A percentile compares a stretch with the other conserved stretches of the same genome.
Conservation (phyloP, 2,888 invertebrate species). For the Orchestes rusci region DNA sequence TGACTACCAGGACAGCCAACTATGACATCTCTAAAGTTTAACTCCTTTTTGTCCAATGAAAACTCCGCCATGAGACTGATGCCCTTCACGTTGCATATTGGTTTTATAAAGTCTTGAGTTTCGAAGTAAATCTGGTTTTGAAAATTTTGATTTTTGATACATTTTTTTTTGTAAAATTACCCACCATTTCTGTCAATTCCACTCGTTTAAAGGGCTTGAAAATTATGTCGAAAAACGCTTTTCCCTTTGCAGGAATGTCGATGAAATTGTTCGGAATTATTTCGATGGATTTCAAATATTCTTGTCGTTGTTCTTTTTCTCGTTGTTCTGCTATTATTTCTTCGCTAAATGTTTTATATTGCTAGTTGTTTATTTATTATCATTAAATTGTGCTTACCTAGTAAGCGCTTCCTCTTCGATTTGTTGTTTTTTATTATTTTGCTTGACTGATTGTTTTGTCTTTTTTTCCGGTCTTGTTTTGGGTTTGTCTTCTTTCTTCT, state of each 20-base stretch:
- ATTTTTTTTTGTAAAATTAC: conserved; percentile 2
- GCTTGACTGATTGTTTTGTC: neutral
- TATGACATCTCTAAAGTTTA: conserved; percentile 50
- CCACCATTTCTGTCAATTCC: conserved; percentile 38
- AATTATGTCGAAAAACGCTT: conserved; percentile 37
- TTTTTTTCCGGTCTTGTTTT: conserved; percentile 18
- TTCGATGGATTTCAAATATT: conserved; percentile 17
- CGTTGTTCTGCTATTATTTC: neutral
- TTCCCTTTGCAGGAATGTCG: conserved; percentile 36
- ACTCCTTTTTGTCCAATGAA: conserved; percentile 43
- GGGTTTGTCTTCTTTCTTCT: conserved; percentile 20
- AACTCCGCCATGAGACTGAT: conserved; percentile 48
- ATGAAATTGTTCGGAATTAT: conserved; percentile 36
- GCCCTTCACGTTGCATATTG: conserved; percentile 49
- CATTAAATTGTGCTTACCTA: too few species aligned
- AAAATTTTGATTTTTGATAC: too few species aligned
- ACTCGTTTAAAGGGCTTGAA: conserved; percentile 39
- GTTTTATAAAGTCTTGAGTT: conserved; percentile 45
- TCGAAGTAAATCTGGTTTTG: conserved; percentile 44
- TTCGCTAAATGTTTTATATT: conserved; percentile 1
- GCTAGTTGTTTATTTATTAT: too few species aligned
- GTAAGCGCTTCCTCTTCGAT: too few species aligned
- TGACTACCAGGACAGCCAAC: conserved; percentile 43
- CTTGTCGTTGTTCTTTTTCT: conserved; percentile 12
- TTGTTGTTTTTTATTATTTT: neutral